These are phyloP conservation scores for Oreochromis niloticus DNA, from an alignment of 2,113 vertebrate species.

Conservation along the genomic window DNA sequence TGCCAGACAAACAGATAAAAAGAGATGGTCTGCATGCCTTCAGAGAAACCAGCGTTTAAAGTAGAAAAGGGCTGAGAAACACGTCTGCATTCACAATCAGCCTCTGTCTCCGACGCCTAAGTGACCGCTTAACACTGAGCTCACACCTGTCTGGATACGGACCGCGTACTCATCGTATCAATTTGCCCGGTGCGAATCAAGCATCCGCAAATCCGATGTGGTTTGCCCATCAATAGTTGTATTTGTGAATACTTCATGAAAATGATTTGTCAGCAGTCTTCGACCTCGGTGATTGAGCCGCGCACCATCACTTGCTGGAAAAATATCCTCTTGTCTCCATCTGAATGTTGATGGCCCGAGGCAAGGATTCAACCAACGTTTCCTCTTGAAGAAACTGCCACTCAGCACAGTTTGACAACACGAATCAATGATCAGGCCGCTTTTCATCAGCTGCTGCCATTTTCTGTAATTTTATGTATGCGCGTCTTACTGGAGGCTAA, in stretches of 20 bases:
- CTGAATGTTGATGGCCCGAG: conserved; percentile 33
- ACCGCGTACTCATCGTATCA: conserved; percentile 4
- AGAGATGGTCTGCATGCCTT: neutral
- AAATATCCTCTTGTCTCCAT: conserved; percentile 18
- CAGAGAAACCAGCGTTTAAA: conserved; percentile 25
- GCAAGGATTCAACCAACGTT: conserved; percentile 30
- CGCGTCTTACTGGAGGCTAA: conserved; percentile 26
- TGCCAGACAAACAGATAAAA: neutral
- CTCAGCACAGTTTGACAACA: conserved; percentile 45
- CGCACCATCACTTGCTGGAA: neutral
- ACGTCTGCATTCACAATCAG: conserved; percentile 19
- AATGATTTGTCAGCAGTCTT: conserved; percentile 51
- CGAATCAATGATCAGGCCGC: conserved; percentile 48
- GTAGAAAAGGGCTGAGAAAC: conserved; percentile 8
- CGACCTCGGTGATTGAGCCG: neutral
- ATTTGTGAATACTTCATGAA: conserved; percentile 34
- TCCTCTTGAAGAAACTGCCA: conserved; percentile 31
- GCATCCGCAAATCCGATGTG: neutral
- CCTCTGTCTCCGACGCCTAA: conserved; percentile 2
- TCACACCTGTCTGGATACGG: conserved; percentile 2
- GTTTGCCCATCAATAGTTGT: conserved; percentile 2
- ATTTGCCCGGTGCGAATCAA: conserved; percentile 15
- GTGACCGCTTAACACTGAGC: conserved; percentile 26
- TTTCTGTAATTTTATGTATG: conserved; percentile 40
- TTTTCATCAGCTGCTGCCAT: conserved; percentile 40